Percentiles rank a stretch among this genome's conserved stretches.
These are phyloP conservation scores for Pagrus major DNA, from an alignment of 2,113 vertebrate genomes.

Conservation along the genomic window DNA sequence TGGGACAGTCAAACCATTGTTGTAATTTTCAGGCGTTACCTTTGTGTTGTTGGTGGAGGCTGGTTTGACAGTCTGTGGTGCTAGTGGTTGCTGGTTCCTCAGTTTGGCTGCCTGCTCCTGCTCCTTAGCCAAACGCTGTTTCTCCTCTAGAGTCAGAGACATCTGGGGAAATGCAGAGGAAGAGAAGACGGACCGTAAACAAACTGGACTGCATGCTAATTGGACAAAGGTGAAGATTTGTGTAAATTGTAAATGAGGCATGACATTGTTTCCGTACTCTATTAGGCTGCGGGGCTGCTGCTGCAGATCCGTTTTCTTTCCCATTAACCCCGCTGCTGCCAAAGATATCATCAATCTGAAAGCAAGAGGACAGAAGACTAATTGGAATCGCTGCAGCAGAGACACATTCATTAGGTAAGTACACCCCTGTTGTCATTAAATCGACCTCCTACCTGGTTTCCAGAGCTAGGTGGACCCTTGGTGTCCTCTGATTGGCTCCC, in stretches of 20 bases:
- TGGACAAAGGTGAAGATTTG: background rate
- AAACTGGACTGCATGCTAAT: background rate
- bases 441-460: constrained; percentile 86
- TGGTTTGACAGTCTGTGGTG: constrained; percentile 87
- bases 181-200: constrained; percentile 12
- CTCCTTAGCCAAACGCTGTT: constrained; percentile 96
- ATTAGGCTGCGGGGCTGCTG: constrained; percentile 81
- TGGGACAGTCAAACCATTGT: too few relatives aligned
- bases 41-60: constrained; percentile 61
- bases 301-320: constrained; percentile 89
- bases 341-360: constrained; percentile 93
- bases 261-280: constrained; percentile 82
- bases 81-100: constrained; percentile 93
- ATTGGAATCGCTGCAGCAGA: background rate
- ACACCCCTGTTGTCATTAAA: background rate
- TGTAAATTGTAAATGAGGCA: background rate
- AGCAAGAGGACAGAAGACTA: background rate
- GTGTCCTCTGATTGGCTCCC: constrained; percentile 87
- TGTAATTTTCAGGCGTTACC: constrained; percentile 59
- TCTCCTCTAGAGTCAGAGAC: constrained; percentile 97
- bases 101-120: constrained; percentile 97
- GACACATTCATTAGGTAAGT: rapidly evolving
- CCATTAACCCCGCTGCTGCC: constrained; percentile 86
- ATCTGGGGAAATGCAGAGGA: constrained; percentile 75
- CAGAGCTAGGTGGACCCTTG: constrained; percentile 81